Evolutionary conservation across 64 coral and sea anemone species (phyloP), one percentile per base, ranked within the genome.

Genomic region (Catalaphyllia jardinei): DNA sequence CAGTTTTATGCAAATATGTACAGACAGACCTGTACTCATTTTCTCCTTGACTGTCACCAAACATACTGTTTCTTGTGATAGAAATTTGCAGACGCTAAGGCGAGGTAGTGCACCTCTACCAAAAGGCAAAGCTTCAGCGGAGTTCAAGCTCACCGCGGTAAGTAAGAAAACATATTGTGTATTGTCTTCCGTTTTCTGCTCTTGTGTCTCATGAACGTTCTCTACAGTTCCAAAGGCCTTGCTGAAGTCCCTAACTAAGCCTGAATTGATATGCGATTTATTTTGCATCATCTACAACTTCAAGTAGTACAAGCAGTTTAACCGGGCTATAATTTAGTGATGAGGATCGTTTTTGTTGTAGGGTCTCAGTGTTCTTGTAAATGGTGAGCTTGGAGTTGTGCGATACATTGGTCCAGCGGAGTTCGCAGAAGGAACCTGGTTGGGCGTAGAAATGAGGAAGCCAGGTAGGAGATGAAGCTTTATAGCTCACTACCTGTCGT

Each of bases 381-480:
- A 97, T 29, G 87, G 92, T 52, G 95, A 97, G 39, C 80, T 97
- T 62, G 95, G 95, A 30, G 95, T 97, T 30, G 88, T 97, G 33
- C 92, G 95, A n/a, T 97, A 84, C 62, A 97, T 97, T 51, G 95
- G 95, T 5, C 19, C 59, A 86, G 86, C 88, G 60, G 92, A 93
- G 52, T 97, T 97, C 67, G 92, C 91, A 42, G 91, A 96, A 74
- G 94, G 94, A 39, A 76, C 86, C 33, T 96, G 94, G 94, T 85
- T 96, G 18, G 94, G 94, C 51, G 88, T 96, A 15, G 94, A 96
- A 65, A 93, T 96, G 91, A 86, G 91, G 86, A 96, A 96, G 69
- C 94, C 91, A 87, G 94, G 94, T 96, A n/a, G n/a, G n/a, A n/a
- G n/a, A 78, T 29, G 62, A 17, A 77, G 31, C 0, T n/a, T 16